These are phyloP conservation scores for Pygoscelis antarcticus DNA, from an alignment of 2,113 vertebrate genomes.

Conservation along the genomic window DNA sequence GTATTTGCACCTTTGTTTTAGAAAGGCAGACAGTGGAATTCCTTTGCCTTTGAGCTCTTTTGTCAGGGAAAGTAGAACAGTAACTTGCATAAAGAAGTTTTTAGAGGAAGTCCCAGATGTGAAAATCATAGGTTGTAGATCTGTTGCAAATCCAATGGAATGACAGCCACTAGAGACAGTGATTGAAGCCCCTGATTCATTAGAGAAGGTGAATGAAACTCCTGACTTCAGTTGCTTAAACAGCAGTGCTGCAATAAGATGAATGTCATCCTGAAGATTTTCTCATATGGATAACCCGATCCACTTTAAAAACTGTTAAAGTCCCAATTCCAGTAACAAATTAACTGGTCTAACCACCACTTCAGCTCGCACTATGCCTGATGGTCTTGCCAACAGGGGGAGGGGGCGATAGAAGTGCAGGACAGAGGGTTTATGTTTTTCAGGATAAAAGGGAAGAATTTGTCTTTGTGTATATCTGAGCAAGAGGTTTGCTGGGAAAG, in stretches of 20 bases:
- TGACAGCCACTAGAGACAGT: background rate
- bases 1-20: background rate
- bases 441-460: background rate
- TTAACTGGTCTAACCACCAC: background rate
- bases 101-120: background rate
- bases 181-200: background rate
- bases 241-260: background rate
- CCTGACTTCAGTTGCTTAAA: background rate
- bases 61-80: background rate
- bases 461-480: background rate
- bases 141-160: background rate
- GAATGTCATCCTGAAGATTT: background rate
- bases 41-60: background rate
- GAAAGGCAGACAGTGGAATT: background rate
- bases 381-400: background rate
- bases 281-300: background rate
- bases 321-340: background rate
- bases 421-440: background rate
- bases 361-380: background rate
- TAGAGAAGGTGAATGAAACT: background rate
- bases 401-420: background rate
- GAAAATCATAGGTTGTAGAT: background rate
- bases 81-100: background rate
- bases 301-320: background rate
- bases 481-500: background rate